Evolutionary conservation across 2,888 invertebrate genomes (phyloP).

Genomic region (Drosophila emarginata): DNA sequence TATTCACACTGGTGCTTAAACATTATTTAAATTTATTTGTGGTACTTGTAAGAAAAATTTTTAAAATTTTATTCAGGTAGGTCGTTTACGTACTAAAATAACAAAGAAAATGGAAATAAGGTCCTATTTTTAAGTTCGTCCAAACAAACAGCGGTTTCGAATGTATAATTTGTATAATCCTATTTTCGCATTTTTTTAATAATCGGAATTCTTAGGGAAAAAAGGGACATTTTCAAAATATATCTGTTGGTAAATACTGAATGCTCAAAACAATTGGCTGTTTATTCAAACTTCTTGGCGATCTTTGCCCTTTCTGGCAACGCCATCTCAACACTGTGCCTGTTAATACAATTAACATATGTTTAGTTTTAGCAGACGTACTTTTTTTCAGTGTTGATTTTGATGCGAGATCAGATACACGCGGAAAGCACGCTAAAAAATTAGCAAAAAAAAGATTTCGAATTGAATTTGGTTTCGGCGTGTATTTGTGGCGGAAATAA

Average conservation of each 20-base stretch:
- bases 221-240: too few relatives aligned
- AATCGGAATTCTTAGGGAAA: background rate
- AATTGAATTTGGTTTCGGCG: background rate
- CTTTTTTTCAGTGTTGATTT: constrained; percentile 13
- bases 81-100: too few relatives aligned
- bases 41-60: too few relatives aligned
- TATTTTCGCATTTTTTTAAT: background rate
- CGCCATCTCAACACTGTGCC: background rate
- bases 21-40: background rate
- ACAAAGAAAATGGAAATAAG: too few relatives aligned
- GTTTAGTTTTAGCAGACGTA: background rate
- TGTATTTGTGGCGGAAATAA: background rate
- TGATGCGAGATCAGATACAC: constrained; percentile 5
- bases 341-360: background rate
- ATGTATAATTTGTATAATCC: too few relatives aligned
- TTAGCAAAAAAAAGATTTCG: background rate
- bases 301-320: background rate
- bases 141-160: too few relatives aligned
- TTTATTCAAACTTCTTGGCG: background rate
- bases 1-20: background rate
- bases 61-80: too few relatives aligned
- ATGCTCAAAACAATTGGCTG: background rate
- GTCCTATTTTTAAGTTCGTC: too few relatives aligned
- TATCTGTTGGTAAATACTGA: too few relatives aligned
- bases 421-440: constrained; percentile 2